Evolutionary conservation across 2,113 vertebrate species (phyloP).

Genomic region (Triplophysa siluroides): DNA sequence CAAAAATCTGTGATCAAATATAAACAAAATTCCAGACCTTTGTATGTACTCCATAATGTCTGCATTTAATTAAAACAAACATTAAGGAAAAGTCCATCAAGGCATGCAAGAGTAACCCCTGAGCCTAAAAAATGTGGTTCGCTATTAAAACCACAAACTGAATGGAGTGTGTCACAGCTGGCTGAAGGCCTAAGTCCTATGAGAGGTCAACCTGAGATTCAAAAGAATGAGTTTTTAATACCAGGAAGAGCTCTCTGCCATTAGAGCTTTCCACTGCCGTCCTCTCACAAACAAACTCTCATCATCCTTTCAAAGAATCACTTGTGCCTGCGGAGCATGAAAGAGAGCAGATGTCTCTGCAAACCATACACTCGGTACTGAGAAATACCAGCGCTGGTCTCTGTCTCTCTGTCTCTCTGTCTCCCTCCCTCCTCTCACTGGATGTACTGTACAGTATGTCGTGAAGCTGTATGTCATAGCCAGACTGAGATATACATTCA

Average conservation of each 20-base stretch:
- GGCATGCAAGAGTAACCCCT: neutral
- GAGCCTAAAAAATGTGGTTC: neutral
- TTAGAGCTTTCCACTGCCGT: neutral
- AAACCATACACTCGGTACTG: conserved; percentile 52
- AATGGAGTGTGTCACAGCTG: neutral
- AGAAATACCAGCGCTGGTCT: conserved; percentile 39
- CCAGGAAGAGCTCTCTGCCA: conserved; percentile 7
- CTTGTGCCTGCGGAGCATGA: conserved; percentile 43
- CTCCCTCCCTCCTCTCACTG: conserved; percentile 38
- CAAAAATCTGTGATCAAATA: no score
- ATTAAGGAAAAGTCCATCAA: no score
- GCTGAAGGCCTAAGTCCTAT: neutral
- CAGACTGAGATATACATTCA: no score
- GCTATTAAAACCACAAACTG: neutral
- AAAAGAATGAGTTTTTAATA: neutral
- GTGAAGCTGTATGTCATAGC: neutral
- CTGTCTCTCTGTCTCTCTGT: neutral
- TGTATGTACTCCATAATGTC: no score
- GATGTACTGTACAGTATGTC: neutral
- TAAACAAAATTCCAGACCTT: no score
- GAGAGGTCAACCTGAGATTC: neutral
- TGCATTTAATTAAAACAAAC: no score
- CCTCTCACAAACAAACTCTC: neutral
- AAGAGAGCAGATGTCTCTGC: conserved; percentile 70
- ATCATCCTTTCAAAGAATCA: conserved; percentile 30